A percentile compares a stretch with the other conserved stretches of the same genome.
These are phyloP conservation scores for Ahaetulla prasina DNA, from an alignment of 2,113 vertebrate genomes.

Conservation along the genomic window DNA sequence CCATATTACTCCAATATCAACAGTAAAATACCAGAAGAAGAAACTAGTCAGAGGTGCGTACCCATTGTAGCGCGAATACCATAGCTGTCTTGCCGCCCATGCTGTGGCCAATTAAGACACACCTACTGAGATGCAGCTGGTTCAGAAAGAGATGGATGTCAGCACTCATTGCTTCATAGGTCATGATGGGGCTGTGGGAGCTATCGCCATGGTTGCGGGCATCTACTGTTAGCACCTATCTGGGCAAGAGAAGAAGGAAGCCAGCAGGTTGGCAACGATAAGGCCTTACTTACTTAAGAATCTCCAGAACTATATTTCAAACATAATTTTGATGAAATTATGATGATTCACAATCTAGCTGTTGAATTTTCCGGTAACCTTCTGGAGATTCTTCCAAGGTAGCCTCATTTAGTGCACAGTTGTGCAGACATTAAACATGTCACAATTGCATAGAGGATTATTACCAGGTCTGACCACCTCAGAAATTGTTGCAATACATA, in stretches of 20 bases:
- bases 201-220: slow-evolving; percentile 93
- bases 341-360: neutral
- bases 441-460: neutral
- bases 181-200: slow-evolving; percentile 78
- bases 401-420: neutral
- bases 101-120: slow-evolving; percentile 90
- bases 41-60: slow-evolving; percentile 40
- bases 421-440: neutral
- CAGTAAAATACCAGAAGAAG: neutral
- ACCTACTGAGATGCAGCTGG: slow-evolving; percentile 77
- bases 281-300: neutral
- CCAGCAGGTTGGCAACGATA: neutral
- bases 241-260: slow-evolving; percentile 60
- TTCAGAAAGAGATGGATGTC: slow-evolving; percentile 82
- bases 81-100: slow-evolving; percentile 98
- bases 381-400: neutral
- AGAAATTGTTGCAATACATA: neutral
- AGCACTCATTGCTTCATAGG: slow-evolving; percentile 82
- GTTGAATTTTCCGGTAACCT: neutral
- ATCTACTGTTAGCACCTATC: slow-evolving; percentile 90
- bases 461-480: neutral
- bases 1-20: neutral
- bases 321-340: neutral
- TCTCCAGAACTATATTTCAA: neutral
- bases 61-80: slow-evolving; percentile 81